These are phyloP conservation scores for Ctenicera cuprea DNA, from an alignment of 2,888 invertebrate species.

Conservation along the genomic window DNA sequence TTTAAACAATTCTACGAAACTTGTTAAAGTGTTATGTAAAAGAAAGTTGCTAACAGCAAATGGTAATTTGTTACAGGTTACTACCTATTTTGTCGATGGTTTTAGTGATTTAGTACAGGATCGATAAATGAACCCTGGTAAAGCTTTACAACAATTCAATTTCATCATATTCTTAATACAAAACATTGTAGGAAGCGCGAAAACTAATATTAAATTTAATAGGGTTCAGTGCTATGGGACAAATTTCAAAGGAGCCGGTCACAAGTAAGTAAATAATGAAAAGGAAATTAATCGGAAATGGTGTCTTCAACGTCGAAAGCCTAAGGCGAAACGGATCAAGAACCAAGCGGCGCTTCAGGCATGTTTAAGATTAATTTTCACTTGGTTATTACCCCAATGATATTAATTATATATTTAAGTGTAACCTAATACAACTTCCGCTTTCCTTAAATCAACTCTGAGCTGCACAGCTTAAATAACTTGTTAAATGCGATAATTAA, in stretches of 20 bases:
- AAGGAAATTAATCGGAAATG: conserved; percentile 61
- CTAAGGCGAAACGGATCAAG: conserved; percentile 43
- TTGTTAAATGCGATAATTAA: conserved; percentile 24
- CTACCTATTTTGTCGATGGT: no score
- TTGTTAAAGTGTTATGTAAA: no score
- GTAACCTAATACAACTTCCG: conserved; percentile 36
- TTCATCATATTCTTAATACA: neutral
- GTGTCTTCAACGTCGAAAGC: conserved; percentile 56
- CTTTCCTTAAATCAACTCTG: conserved; percentile 22
- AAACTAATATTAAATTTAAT: conserved; percentile 11
- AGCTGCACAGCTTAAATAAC: conserved; percentile 18
- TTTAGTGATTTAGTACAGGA: neutral
- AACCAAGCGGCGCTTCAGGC: conserved; percentile 55
- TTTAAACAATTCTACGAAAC: no score
- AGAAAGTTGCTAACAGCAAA: no score
- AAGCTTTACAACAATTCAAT: neutral
- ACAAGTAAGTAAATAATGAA: conserved; percentile 58
- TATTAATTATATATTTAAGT: conserved; percentile 46
- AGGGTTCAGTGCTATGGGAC: conserved; percentile 15
- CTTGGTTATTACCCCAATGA: conserved; percentile 44
- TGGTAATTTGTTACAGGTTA: no score
- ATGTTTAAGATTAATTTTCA: conserved; percentile 60
- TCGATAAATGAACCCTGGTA: neutral
- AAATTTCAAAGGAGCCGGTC: conserved; percentile 41
- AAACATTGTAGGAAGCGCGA: conserved; percentile 1